These are phyloP conservation scores for Nemoura dubitans DNA, from an alignment of 2,888 invertebrate genomes.

Conservation along the genomic window DNA sequence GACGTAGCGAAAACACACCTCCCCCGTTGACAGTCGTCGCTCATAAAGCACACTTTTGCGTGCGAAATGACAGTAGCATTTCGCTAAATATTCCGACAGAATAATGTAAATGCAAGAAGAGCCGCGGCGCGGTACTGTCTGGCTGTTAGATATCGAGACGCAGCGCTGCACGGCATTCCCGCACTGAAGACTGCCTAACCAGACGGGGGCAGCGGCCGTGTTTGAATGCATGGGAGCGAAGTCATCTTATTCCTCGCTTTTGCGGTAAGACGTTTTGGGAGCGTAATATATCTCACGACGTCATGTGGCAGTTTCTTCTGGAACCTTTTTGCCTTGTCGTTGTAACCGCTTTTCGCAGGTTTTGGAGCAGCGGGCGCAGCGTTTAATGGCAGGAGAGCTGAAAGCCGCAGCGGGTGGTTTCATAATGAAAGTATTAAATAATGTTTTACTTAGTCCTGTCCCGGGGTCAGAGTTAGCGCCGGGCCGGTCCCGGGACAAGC, in stretches of 20 bases:
- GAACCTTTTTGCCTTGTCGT: neutral
- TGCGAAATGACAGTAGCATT: neutral
- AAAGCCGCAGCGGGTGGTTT: slow-evolving; percentile 24
- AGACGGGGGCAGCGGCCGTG: neutral
- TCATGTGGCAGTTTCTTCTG: slow-evolving; percentile 7
- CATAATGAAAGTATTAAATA: slow-evolving; percentile 37
- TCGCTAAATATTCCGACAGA: neutral
- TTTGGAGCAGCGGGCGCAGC: neutral
- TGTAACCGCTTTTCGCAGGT: neutral
- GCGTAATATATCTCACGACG: neutral
- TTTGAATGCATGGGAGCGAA: neutral
- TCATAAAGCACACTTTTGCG: neutral
- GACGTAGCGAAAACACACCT: neutral
- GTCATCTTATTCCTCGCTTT: neutral
- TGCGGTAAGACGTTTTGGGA: neutral
- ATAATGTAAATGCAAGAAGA: neutral
- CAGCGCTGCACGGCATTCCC: neutral
- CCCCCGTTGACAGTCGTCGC: neutral
- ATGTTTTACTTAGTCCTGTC: neutral
- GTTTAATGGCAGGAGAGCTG: neutral
- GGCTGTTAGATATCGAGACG: too few relatives aligned
- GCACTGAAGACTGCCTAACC: neutral
- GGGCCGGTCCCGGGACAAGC: neutral
- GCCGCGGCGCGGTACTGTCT: neutral
- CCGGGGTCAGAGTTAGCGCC: neutral